phyloP scores from a whole-genome alignment of 2,797 vertebrate species.

The Smutsia gigantea region DNA sequence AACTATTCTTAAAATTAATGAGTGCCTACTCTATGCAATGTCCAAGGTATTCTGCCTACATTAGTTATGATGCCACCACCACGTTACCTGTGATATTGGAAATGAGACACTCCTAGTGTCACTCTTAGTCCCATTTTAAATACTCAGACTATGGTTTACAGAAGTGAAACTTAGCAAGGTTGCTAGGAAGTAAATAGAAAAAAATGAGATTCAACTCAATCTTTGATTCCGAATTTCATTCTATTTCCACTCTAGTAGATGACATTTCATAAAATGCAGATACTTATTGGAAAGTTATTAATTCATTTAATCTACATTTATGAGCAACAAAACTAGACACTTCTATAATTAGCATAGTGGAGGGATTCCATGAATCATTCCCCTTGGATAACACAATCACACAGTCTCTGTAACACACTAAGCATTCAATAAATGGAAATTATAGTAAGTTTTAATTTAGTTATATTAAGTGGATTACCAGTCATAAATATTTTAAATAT shows the following conservation, averaged over 20 bases:
- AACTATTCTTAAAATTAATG: not conserved
- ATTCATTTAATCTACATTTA: not conserved
- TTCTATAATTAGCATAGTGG: not conserved
- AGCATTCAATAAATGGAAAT: not conserved
- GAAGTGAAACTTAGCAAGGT: not conserved
- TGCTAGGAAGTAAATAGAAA: constrained; percentile 12
- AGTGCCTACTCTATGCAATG: not conserved
- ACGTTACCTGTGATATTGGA: not conserved
- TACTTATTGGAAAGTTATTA: not conserved
- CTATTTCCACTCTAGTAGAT: not conserved
- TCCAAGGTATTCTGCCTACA: not conserved
- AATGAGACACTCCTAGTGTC: not conserved
- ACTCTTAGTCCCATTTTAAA: not conserved
- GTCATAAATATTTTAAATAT: not conserved
- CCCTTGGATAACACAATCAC: not conserved
- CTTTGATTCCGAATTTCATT: not conserved
- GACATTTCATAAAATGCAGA: not conserved
- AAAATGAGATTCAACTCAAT: not conserved
- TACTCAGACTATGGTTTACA: not conserved
- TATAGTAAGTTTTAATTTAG: not conserved
- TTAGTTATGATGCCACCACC: not conserved
- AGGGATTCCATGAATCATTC: not conserved
- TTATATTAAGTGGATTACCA: not conserved
- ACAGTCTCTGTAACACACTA: not conserved
- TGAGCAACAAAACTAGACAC: not conserved